Evolutionary conservation across 2,797 vertebrate genomes (phyloP), one percentile per base, ranked within the genome.

Genomic region (Rhodeus uyekii): DNA sequence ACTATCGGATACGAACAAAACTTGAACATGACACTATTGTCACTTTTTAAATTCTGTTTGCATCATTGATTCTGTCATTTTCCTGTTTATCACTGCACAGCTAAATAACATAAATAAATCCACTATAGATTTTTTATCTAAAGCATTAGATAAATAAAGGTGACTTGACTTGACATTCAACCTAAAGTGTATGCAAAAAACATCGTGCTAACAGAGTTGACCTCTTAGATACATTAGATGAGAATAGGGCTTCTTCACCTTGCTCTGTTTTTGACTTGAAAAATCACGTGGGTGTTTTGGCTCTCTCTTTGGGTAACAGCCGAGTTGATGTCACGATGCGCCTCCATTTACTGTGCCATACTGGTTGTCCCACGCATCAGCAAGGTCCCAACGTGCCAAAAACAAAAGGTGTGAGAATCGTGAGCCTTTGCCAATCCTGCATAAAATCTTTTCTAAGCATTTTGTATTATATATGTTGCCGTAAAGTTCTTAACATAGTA

Each of bases 321-420:
- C 9, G 48, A 79, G 34, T 12, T 29, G 63, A 64, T 76, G 77
- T 78, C 77, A 83, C 19, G 61, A 84, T 10, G 63, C 64, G 38
- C 76, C 72, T 83, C 34, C 80, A 85, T 78, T 83, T 83, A 73
- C 58, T 39, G 44, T 61, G 73, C 86, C 74, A 83, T 81, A 75
- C 60, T 74, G 67, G 50, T 61, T 80, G 83, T 67, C 86, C 86
- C 75, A 87, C 86, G 65, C 83, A 74, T 78, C 83, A 83, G 81
- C 77, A 65, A 73, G 71, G 78, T 77, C 69, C 78, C 69, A 82
- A 63, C 36, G 48, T 84, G 83, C 83, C 86, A 87, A 77, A 72
- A 76, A 61, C 76, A 68, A 53, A 63, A 83, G 76, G 55, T 65
- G 74, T 72, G 76, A 83, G 68, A 71, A 77, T 24, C 4, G 8